phyloP scores from a whole-genome alignment of 1,140 invertebrate genomes.

The Carcinoscorpius rotundicauda region DNA sequence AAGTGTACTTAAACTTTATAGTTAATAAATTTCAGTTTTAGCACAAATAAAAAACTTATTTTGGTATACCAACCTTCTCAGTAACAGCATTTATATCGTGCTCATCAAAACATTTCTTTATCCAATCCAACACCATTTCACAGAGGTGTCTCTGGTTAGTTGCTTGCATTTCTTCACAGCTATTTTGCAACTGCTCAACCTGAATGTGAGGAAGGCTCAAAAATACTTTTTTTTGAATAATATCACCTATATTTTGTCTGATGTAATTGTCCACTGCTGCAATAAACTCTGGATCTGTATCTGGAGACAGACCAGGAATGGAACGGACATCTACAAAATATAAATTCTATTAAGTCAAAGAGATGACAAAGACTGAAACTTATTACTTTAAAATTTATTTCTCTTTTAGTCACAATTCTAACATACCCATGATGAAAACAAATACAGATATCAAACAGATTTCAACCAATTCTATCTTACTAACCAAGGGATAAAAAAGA shows the following conservation, averaged over 20 bases:
- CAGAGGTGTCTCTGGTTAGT: constrained; percentile 39
- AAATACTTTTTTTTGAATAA: constrained; percentile 44
- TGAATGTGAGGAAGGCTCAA: constrained; percentile 47
- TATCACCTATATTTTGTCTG: constrained; percentile 45
- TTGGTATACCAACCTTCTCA: constrained; percentile 32
- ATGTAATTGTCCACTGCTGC: constrained; percentile 56
- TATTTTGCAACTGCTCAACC: constrained; percentile 51
- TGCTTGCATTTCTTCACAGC: constrained; percentile 48
- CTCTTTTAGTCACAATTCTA: too few species aligned
- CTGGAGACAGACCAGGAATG: constrained; percentile 46
- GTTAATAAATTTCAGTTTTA: too few species aligned
- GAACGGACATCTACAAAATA: constrained; percentile 42
- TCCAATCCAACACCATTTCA: constrained; percentile 53
- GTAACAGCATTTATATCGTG: constrained; percentile 37
- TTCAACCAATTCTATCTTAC: background rate
- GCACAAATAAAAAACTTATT: too few species aligned
- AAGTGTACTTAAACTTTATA: too few species aligned
- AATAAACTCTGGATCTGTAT: constrained; percentile 44
- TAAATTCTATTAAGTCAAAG: background rate
- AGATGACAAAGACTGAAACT: background rate
- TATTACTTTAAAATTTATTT: background rate
- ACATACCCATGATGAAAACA: too few species aligned
- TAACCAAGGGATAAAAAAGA: too few species aligned
- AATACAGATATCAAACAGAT: background rate
- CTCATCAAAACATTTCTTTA: constrained; percentile 41